A percentile compares a stretch with the other conserved stretches of the same genome.
These are phyloP conservation scores for Sus scrofa DNA, from an alignment of 2,113 vertebrate genomes.

Conservation along the genomic window DNA sequence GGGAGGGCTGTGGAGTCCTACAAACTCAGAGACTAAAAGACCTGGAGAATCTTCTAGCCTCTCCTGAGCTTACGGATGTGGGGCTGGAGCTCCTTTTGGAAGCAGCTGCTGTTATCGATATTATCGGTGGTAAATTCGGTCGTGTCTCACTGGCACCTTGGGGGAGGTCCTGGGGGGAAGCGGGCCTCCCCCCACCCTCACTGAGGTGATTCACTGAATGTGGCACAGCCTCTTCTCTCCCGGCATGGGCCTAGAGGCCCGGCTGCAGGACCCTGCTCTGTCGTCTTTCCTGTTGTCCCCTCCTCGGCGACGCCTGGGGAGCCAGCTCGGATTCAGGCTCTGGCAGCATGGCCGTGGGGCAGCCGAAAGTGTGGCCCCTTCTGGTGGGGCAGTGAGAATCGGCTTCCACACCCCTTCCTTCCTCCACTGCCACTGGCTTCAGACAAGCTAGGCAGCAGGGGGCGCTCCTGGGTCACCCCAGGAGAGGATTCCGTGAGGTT, in stretches of 20 bases:
- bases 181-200: not conserved
- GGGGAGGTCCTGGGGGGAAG: not conserved
- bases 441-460: constrained; percentile 64
- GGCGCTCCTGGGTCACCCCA: constrained; percentile 69
- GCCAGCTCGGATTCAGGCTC: not conserved
- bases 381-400: not conserved
- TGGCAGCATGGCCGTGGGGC: not conserved
- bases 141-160: not conserved
- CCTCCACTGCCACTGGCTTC: not conserved
- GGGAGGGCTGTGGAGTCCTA: not conserved
- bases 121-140: not conserved
- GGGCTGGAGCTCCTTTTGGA: not conserved
- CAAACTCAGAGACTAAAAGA: not conserved
- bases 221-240: constrained; percentile 1
- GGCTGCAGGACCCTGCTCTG: not conserved
- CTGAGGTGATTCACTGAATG: constrained; percentile 5
- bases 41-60: not conserved
- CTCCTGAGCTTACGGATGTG: not conserved
- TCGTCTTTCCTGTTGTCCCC: not conserved
- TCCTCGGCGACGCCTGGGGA: not conserved
- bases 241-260: not conserved
- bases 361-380: not conserved
- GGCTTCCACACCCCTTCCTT: not conserved
- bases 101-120: constrained; percentile 25
- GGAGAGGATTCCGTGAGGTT: not conserved